A percentile compares a stretch with the other conserved stretches of the same genome.
phyloP scores from a whole-genome alignment of 2,888 invertebrate species.

The Bedellia somnulentella region DNA sequence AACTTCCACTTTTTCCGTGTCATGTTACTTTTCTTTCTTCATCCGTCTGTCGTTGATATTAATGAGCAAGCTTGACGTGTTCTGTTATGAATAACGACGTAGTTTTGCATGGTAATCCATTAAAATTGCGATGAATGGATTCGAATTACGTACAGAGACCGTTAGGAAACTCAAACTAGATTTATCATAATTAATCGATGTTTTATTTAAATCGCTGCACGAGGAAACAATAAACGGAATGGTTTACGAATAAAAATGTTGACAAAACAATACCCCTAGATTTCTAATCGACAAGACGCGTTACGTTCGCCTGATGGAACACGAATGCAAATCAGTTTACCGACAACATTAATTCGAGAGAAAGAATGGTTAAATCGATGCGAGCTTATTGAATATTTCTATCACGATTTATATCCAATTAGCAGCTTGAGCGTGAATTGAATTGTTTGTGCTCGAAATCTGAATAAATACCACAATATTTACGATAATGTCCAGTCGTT shows the following conservation, averaged over 20 bases:
- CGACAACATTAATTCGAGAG: no score
- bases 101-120: conserved; percentile 25
- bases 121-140: conserved; percentile 4
- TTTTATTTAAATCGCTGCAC: conserved; percentile 17
- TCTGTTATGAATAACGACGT: conserved; percentile 24
- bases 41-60: no score
- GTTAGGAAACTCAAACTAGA: conserved; percentile 21
- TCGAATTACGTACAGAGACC: no score
- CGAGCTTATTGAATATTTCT: conserved; percentile 54
- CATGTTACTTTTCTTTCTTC: conserved; percentile 32
- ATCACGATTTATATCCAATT: conserved; percentile 56
- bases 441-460: conserved; percentile 56
- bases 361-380: conserved; percentile 54
- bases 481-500: conserved; percentile 50
- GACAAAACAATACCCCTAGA: conserved; percentile 21
- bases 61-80: conserved; percentile 25
- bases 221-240: conserved; percentile 3
- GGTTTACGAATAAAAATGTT: conserved; percentile 18
- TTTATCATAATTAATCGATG: conserved; percentile 18
- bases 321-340: conserved; percentile 47
- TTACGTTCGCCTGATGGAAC: conserved; percentile 40
- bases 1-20: conserved; percentile 40
- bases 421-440: conserved; percentile 54
- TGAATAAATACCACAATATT: conserved; percentile 59
- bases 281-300: conserved; percentile 31